These are phyloP conservation scores for Siniperca knerii DNA, from an alignment of 2,113 vertebrate genomes.

Conservation along the genomic window DNA sequence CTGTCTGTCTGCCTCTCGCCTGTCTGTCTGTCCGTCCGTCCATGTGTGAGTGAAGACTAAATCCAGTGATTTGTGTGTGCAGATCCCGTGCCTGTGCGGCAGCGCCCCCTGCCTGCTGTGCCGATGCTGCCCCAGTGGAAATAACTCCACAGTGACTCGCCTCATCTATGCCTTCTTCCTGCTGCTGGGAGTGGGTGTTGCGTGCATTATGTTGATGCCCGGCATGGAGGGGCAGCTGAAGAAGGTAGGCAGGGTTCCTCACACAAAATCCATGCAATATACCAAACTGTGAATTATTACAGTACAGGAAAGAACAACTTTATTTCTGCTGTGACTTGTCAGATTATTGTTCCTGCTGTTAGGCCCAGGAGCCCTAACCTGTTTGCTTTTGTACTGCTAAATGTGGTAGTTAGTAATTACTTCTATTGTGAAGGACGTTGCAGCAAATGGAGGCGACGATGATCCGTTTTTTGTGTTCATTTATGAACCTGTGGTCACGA, in stretches of 20 bases:
- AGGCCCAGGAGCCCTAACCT: too few species aligned
- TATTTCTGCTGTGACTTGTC: too few species aligned
- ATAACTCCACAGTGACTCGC: constrained; percentile 97
- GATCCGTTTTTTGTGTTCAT: too few species aligned
- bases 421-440: too few species aligned
- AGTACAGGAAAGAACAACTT: background rate
- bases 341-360: background rate
- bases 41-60: too few species aligned
- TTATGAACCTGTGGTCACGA: too few species aligned
- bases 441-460: too few species aligned
- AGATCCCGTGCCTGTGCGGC: constrained; percentile 97
- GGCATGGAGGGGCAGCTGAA: constrained; percentile 98
- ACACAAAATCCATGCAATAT: background rate
- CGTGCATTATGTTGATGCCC: constrained; percentile 97
- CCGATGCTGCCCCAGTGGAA: constrained; percentile 96
- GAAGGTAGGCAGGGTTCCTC: constrained; percentile 85
- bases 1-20: background rate
- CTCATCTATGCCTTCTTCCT: constrained; percentile 95
- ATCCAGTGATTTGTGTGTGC: constrained; percentile 9
- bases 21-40: background rate
- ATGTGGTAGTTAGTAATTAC: too few species aligned
- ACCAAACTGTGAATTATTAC: background rate
- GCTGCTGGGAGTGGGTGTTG: constrained; percentile 92
- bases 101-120: constrained; percentile 97
- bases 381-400: too few species aligned